Base-by-base conservation (phyloP, 1,140 invertebrate genomes). In the Calephelis nemesis region DNA sequence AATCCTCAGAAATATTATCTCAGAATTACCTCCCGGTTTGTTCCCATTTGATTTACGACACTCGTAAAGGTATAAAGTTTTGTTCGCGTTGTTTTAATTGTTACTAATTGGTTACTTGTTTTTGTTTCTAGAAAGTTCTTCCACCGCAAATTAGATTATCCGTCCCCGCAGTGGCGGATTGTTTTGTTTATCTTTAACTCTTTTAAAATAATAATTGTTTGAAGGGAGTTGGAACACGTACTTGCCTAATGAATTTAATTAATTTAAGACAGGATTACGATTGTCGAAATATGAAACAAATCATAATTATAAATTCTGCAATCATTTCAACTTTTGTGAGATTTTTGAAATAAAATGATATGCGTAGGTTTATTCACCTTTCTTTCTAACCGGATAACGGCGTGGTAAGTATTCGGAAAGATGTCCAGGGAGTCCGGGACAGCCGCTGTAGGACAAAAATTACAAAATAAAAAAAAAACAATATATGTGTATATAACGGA, bases 61-160 rank as follows among this genome's bases (percentile, higher is more conserved):
- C 49, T 52, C 49, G 15, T 52, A 52, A 52, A 52, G 15, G 49
- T 52, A 52, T 52, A 13, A 52, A 52, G 49, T 52, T 52, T 52
- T 52, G 49, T 52, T 13, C 49, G 12, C 15, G 12, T 52, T n/a
- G 49, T 13, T 52, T 52, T 52, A 52, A 52, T 52, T 52, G 49
- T 52, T 52, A 52, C 49, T 52, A 52, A 52, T 52, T 52, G 49
- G 49, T 52, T n/a, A 52, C 50, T 52, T 52, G 50, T 52, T 52
- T 19, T 52, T 52, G 49, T 52, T 52, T 13, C n/a, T 15, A 52
- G n/a, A 52, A 52, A 52, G 49, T 52, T 52, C 49, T 52, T n/a
- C n/a, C 13, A n/a, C 49, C 49, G n/a, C 49, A 52, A 52, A 52
- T 52, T 52, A 52, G 49, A 52, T 52, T 52, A 13, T n/a, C n/a